These are phyloP conservation scores for Anniella stebbinsi DNA, from an alignment of 2,797 vertebrate species.

Conservation along the genomic window DNA sequence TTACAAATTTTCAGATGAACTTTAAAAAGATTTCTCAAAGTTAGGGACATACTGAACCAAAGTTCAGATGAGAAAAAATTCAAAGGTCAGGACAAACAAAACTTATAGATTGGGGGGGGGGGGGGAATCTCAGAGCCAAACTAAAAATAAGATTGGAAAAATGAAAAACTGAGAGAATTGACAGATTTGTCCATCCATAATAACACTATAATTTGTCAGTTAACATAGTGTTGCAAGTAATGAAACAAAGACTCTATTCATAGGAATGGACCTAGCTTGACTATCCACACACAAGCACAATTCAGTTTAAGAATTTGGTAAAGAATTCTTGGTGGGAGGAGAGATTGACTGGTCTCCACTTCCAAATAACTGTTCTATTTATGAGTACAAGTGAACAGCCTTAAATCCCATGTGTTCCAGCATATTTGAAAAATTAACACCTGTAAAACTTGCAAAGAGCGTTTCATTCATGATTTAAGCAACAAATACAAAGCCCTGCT, in stretches of 20 bases:
- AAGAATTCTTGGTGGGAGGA: constrained; percentile 23
- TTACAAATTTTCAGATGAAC: too few species aligned
- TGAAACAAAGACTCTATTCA: constrained; percentile 21
- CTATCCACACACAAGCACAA: constrained; percentile 25
- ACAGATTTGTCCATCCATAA: too few species aligned
- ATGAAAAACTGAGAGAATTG: too few species aligned
- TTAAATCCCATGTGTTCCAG: not conserved
- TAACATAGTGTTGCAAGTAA: constrained; percentile 28
- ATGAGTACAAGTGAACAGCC: not conserved
- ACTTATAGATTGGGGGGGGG: too few species aligned
- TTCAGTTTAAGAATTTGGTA: not conserved
- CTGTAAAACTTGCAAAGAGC: constrained; percentile 44
- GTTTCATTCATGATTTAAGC: not conserved
- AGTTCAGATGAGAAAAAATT: too few species aligned
- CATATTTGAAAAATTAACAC: constrained; percentile 42
- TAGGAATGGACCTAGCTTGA: constrained; percentile 28
- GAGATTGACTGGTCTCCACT: not conserved
- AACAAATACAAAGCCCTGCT: not conserved
- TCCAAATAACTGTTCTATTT: constrained; percentile 34
- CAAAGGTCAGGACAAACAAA: too few species aligned
- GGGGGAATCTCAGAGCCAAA: too few species aligned
- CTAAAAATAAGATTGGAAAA: too few species aligned
- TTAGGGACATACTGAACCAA: too few species aligned
- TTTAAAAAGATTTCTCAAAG: too few species aligned
- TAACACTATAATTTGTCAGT: constrained; percentile 29